Evolutionary conservation across 2,888 invertebrate genomes (phyloP).

Genomic region (Minunthozetes semirufus): DNA sequence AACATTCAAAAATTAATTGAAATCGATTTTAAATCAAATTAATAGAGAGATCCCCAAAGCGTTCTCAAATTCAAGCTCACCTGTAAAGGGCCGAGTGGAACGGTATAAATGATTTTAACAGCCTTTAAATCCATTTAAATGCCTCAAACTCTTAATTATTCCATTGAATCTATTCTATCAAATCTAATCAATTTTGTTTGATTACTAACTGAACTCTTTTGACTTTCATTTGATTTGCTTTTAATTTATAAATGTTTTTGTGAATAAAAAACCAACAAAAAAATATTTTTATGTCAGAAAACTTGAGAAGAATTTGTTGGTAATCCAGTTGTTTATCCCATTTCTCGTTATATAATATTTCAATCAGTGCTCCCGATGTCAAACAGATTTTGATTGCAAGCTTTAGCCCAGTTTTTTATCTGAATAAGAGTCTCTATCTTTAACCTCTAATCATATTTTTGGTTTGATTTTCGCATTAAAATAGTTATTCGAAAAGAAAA

Average conservation of each 20-base stretch:
- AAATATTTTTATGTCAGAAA: background rate
- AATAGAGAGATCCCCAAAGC: slow-evolving; percentile 45
- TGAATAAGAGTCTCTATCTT: slow-evolving; percentile 6
- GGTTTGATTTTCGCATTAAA: background rate
- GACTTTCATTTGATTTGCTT: background rate
- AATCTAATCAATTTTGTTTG: background rate
- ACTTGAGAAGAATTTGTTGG: too few species aligned
- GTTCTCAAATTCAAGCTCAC: slow-evolving; percentile 45
- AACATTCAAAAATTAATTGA: background rate
- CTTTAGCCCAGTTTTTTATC: slow-evolving; percentile 23
- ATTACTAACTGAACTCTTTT: background rate
- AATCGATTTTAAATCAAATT: background rate
- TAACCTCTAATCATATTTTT: background rate
- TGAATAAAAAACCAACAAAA: background rate
- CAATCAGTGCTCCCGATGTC: slow-evolving; percentile 23
- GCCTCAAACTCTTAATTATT: background rate
- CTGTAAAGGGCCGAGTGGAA: slow-evolving; percentile 44
- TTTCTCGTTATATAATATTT: slow-evolving; percentile 6
- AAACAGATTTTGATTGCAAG: background rate
- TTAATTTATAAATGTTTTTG: background rate
- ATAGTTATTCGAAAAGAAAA: background rate
- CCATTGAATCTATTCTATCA: background rate
- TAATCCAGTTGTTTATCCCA: slow-evolving; percentile 4
- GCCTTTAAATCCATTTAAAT: too few species aligned
- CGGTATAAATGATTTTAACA: slow-evolving; percentile 41